Percentiles rank a stretch among this genome's conserved stretches.
phyloP scores from a whole-genome alignment of 2,113 vertebrate genomes.

The Syngnathus scovelli region DNA sequence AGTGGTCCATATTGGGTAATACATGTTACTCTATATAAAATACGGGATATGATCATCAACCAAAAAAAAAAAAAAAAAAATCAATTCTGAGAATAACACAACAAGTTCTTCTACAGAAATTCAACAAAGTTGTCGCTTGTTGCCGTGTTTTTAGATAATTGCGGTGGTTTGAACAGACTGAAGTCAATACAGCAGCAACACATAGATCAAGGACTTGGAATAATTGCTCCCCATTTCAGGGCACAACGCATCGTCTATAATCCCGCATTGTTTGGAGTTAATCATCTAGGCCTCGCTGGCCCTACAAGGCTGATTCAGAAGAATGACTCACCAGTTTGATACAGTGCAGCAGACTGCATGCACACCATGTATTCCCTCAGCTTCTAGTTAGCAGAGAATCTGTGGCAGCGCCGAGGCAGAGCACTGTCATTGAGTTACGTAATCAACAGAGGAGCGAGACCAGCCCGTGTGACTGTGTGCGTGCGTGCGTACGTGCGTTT shows the following conservation, averaged over 20 bases:
- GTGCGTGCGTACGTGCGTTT: conserved; percentile 12
- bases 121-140: conserved; percentile 42
- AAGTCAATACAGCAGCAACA: conserved; percentile 49
- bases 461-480: conserved; percentile 2
- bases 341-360: conserved; percentile 49
- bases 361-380: conserved; percentile 58
- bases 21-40: not conserved
- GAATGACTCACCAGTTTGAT: conserved; percentile 63
- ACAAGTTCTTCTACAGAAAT: conserved; percentile 40
- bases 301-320: conserved; percentile 47
- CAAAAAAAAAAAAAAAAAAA: conserved; percentile 42
- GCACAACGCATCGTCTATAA: conserved; percentile 44
- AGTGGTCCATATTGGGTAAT: not conserved
- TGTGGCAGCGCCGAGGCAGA: conserved; percentile 62
- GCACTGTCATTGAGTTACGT: conserved; percentile 66
- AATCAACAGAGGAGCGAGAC: conserved; percentile 56
- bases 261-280: conserved; percentile 38
- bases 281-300: conserved; percentile 41
- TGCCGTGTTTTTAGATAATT: conserved; percentile 38
- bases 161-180: conserved; percentile 18
- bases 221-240: conserved; percentile 49
- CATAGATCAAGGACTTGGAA: conserved; percentile 45
- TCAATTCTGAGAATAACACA: conserved; percentile 43
- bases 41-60: no score
- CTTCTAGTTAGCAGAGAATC: conserved; percentile 65